Conservation (phyloP, 1,140 invertebrate genomes). For the Temnothorax curvispinosus region DNA sequence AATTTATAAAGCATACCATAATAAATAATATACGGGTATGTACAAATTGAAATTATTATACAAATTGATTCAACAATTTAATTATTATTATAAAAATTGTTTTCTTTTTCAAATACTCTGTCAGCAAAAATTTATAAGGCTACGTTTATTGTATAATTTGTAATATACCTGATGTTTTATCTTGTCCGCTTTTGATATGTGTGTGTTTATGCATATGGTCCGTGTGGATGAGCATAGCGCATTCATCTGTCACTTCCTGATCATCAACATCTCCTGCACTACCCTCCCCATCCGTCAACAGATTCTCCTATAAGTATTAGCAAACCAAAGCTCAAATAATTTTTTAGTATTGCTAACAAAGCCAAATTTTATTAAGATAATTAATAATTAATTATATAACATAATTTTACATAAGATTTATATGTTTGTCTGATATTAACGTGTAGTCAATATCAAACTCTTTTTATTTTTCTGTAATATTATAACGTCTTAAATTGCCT, state of each 20-base stretch:
- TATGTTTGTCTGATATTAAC: constrained; percentile 24
- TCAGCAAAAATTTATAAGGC: constrained; percentile 18
- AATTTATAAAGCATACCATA: not conserved
- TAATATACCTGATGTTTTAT: constrained; percentile 81
- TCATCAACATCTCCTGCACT: constrained; percentile 87
- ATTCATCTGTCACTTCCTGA: constrained; percentile 93
- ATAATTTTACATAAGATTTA: constrained; percentile 29
- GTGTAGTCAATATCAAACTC: not conserved
- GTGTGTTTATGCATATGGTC: constrained; percentile 85
- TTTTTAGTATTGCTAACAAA: constrained; percentile 26
- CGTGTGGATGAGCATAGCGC: constrained; percentile 92
- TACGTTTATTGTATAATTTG: constrained; percentile 32
- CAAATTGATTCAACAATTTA: constrained; percentile 20
- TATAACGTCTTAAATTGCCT: not conserved
- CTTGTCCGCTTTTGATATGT: constrained; percentile 80
- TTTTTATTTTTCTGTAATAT: not conserved
- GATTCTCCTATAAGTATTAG: constrained; percentile 85
- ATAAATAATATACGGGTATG: constrained; percentile 10
- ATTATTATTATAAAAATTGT: constrained; percentile 21
- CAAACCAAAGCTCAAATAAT: constrained; percentile 27
- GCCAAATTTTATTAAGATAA: not conserved
- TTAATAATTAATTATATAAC: not conserved
- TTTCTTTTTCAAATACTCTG: not conserved
- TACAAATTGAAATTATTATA: not conserved
- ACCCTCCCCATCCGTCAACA: constrained; percentile 88